A percentile compares a stretch with the other conserved stretches of the same genome.
Conservation (phyloP, 1,140 invertebrate species). For the Cheumatopsyche charites region DNA sequence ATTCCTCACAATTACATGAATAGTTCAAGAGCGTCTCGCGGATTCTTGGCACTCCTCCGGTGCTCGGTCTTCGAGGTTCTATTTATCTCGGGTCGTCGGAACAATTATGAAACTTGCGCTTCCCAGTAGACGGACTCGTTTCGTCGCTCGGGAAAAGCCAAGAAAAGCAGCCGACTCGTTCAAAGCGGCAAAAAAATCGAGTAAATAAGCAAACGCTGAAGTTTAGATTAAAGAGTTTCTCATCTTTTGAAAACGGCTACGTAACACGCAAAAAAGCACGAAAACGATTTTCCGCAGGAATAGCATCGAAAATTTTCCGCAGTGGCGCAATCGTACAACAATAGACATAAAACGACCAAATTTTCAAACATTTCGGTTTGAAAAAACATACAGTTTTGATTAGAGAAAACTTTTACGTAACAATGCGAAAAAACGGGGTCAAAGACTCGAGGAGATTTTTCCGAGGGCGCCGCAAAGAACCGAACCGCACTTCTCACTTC, state of each 20-base stretch:
- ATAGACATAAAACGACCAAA: not conserved
- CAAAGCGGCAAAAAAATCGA: no score
- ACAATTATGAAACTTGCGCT: conserved; percentile 10
- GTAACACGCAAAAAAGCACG: not conserved
- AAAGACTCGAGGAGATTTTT: no score
- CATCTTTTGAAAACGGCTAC: not conserved
- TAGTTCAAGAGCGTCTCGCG: conserved; percentile 2
- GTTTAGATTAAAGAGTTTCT: no score
- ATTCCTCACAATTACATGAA: conserved; percentile 21
- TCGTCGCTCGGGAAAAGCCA: not conserved
- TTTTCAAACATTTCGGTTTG: not conserved
- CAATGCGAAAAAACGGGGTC: not conserved
- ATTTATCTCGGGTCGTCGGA: not conserved
- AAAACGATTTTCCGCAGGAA: conserved; percentile 4
- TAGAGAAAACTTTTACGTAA: not conserved
- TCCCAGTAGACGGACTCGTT: not conserved
- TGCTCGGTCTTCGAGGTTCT: not conserved
- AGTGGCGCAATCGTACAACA: no score
- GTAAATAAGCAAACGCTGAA: no score
- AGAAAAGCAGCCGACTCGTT: not conserved
- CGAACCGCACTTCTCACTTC: no score
- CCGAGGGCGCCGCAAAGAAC: no score
- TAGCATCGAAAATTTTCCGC: no score
- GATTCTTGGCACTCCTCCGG: conserved; percentile 8
- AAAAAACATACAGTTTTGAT: not conserved